Percentiles rank a stretch among this genome's conserved stretches.
These are phyloP conservation scores for Vidua macroura DNA, from an alignment of 2,113 vertebrate genomes.

Conservation along the genomic window DNA sequence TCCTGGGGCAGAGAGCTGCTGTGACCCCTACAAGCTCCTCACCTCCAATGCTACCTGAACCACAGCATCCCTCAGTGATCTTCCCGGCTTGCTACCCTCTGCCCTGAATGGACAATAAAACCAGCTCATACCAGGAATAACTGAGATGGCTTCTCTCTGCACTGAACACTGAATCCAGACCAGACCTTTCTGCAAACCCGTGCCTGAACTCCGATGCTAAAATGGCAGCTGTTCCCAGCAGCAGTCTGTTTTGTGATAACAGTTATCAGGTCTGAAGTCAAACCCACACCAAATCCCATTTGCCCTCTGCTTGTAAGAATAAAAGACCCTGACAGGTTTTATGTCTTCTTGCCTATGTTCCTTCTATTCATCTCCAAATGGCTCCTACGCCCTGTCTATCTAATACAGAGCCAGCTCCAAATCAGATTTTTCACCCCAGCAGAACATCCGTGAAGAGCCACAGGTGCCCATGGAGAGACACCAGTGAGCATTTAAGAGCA, in stretches of 20 bases:
- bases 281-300: slow-evolving; percentile 21
- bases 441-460: not conserved
- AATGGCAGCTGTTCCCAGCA: slow-evolving; percentile 25
- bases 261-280: slow-evolving; percentile 4
- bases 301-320: slow-evolving; percentile 28
- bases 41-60: not conserved
- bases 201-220: not conserved
- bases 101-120: not conserved
- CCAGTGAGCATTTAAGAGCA: slow-evolving; percentile 41
- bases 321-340: slow-evolving; percentile 39
- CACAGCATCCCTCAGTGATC: not conserved
- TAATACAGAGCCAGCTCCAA: slow-evolving; percentile 25
- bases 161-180: not conserved
- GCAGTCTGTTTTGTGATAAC: slow-evolving; percentile 12
- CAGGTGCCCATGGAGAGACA: not conserved
- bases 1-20: not conserved
- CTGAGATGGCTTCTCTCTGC: not conserved
- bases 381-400: not conserved
- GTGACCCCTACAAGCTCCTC: not conserved
- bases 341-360: slow-evolving; percentile 32
- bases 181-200: not conserved
- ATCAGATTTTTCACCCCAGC: slow-evolving; percentile 33
- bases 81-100: not conserved
- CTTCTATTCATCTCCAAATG: slow-evolving; percentile 48
- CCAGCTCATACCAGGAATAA: not conserved